Conservation (phyloP, 1,140 invertebrate species). For the Zaprionus vittiger region DNA sequence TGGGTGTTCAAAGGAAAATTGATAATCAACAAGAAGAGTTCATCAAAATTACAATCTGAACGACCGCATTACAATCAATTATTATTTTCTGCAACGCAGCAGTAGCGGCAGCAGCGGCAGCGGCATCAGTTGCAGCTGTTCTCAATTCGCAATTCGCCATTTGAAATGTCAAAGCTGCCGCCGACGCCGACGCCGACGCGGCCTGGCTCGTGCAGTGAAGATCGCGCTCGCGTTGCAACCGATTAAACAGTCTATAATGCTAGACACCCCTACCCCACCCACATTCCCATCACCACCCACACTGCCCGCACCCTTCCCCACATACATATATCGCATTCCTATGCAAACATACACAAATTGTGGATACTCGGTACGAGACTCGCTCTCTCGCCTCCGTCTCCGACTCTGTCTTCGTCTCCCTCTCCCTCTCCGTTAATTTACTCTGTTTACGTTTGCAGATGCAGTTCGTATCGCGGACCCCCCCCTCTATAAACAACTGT, state of each 20-base stretch:
- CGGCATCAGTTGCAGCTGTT: not conserved
- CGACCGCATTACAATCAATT: slow-evolving; percentile 44
- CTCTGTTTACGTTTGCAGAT: slow-evolving; percentile 1
- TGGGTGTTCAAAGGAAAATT: slow-evolving; percentile 9
- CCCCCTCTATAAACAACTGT: not conserved
- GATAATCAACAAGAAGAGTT: slow-evolving; percentile 16
- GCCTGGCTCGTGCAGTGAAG: not conserved
- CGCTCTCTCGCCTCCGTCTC: not conserved
- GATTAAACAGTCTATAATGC: slow-evolving; percentile 8
- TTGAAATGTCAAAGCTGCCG: slow-evolving; percentile 41
- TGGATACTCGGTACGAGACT: not conserved
- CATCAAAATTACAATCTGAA: slow-evolving; percentile 44
- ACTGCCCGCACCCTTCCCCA: not conserved
- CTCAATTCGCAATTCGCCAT: slow-evolving; percentile 9
- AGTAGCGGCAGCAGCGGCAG: not conserved
- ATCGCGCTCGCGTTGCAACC: slow-evolving; percentile 22
- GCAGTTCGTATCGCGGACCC: not conserved
- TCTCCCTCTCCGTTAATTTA: not conserved
- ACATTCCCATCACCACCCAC: not conserved
- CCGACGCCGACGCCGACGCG: not conserved
- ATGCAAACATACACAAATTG: slow-evolving; percentile 15
- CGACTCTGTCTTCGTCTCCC: not conserved
- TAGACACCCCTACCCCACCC: not conserved
- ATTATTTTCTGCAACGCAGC: slow-evolving; percentile 10
- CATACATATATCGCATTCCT: slow-evolving; percentile 31